These are phyloP conservation scores for Aphidoletes aphidimyza DNA, from an alignment of 2,888 invertebrate species.

Conservation along the genomic window DNA sequence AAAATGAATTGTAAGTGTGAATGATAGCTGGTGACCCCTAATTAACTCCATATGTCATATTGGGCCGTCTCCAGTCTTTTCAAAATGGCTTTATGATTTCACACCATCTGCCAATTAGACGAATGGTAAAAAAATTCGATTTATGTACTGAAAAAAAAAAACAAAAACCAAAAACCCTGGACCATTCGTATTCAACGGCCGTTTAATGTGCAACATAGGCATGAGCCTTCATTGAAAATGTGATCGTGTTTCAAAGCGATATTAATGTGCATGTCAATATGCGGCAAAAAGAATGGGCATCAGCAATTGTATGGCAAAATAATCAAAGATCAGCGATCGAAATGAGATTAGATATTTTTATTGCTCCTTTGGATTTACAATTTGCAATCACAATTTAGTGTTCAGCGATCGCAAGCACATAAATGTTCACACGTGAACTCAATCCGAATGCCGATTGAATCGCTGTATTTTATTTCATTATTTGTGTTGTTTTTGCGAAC, in stretches of 20 bases:
- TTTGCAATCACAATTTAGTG: background rate
- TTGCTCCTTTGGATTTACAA: background rate
- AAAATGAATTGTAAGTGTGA: no score
- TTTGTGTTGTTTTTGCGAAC: background rate
- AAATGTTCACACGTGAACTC: no score
- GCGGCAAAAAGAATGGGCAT: background rate
- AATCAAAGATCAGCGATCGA: background rate
- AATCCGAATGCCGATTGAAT: no score
- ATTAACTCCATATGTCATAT: no score
- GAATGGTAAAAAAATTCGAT: no score
- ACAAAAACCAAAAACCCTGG: background rate
- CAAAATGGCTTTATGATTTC: no score
- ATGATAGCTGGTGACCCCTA: no score
- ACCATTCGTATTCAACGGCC: background rate
- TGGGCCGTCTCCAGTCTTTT: no score
- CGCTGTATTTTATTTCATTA: background rate
- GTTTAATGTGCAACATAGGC: no score
- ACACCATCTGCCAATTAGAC: background rate
- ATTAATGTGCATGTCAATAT: background rate
- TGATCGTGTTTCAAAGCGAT: no score
- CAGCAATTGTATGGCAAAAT: background rate
- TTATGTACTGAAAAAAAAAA: background rate
- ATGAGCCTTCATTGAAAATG: no score
- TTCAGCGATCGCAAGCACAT: no score
- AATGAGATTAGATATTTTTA: constrained; percentile 5